Percentiles rank a stretch among this genome's conserved stretches.
Evolutionary conservation across 2,113 vertebrate species (phyloP).

Genomic region (Beaufortia kweichowensis): DNA sequence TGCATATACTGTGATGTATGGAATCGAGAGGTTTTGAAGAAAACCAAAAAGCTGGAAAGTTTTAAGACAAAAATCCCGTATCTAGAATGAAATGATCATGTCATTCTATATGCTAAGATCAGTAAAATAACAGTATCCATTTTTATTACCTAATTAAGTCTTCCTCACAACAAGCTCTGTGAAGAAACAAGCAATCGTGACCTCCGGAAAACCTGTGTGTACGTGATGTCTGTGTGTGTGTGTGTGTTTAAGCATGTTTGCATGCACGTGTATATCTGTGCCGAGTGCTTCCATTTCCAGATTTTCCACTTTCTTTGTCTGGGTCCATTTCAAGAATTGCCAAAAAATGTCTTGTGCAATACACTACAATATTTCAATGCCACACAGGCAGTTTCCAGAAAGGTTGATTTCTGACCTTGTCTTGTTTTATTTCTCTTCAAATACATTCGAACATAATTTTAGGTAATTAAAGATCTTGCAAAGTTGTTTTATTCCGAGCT

Average conservation of each 20-base stretch:
- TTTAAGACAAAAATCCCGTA: not conserved
- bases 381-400: not conserved
- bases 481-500: not conserved
- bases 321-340: conserved; percentile 3
- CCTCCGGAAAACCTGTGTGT: conserved; percentile 9
- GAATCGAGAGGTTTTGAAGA: not conserved
- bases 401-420: not conserved
- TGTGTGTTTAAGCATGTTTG: conserved; percentile 28
- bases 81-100: not conserved
- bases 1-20: conserved; percentile 22
- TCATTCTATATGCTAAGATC: not conserved
- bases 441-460: not conserved
- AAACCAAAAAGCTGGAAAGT: not conserved
- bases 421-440: not conserved
- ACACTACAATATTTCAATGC: not conserved
- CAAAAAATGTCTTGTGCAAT: not conserved
- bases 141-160: conserved; percentile 5
- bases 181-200: conserved; percentile 33
- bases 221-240: conserved; percentile 22
- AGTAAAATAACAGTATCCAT: not conserved
- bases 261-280: conserved; percentile 23
- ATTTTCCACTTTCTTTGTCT: not conserved
- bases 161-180: conserved; percentile 8
- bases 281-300: not conserved
- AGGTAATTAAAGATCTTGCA: not conserved